phyloP scores from a whole-genome alignment of 2,113 vertebrate species.

The Aegotheles bennettii region DNA sequence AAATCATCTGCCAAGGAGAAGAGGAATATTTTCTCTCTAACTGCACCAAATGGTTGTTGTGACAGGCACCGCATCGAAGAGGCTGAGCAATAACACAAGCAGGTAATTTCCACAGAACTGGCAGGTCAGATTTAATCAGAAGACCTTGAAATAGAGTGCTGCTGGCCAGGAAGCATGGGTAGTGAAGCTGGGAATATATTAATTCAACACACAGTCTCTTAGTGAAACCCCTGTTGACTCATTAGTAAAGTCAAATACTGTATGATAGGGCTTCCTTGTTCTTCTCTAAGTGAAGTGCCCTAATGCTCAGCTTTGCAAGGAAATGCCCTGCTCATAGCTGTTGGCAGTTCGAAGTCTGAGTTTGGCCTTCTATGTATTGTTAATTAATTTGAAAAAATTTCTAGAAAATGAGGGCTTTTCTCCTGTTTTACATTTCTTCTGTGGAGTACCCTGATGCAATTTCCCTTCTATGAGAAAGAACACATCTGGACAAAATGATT shows the following conservation, averaged over 20 bases:
- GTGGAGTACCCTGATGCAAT: not conserved
- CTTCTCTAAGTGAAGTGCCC: not conserved
- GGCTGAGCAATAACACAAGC: not conserved
- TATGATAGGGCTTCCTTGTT: not conserved
- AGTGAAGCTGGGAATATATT: not conserved
- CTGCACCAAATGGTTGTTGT: not conserved
- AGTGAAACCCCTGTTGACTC: not conserved
- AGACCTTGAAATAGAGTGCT: not conserved
- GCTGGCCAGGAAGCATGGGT: not conserved
- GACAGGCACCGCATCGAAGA: fast-evolving
- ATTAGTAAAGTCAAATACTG: not conserved
- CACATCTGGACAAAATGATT: not conserved
- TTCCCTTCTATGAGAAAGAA: not conserved
- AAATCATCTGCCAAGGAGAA: not conserved
- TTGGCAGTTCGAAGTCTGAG: not conserved
- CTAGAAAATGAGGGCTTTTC: not conserved
- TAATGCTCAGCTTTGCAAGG: not conserved
- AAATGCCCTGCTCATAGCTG: not conserved
- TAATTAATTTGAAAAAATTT: not conserved
- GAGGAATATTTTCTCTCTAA: not conserved
- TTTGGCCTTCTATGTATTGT: not conserved
- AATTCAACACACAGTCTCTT: not conserved
- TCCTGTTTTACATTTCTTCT: not conserved
- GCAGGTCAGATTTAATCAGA: not conserved
- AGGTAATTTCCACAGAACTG: not conserved